Conservation (phyloP, 2,888 invertebrate genomes). For the Ditula angustiorana region DNA sequence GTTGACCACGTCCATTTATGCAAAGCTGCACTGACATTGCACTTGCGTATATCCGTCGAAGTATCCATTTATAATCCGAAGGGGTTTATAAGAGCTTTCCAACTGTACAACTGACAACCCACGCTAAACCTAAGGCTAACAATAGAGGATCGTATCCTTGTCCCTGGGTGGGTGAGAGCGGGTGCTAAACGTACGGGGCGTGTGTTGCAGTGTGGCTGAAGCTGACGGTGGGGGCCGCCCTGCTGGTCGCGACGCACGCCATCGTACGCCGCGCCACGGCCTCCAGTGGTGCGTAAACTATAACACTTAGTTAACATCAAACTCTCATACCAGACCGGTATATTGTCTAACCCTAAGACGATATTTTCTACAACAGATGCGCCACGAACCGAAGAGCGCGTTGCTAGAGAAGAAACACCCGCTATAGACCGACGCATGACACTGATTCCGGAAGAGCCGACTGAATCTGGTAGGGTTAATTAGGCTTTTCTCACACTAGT, state of each 20-base stretch:
- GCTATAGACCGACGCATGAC: conserved; percentile 74
- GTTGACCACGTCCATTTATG: too few species aligned
- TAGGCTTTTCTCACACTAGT: conserved; percentile 39
- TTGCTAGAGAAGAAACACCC: conserved; percentile 67
- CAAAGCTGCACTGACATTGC: too few species aligned
- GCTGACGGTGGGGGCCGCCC: conserved; percentile 93
- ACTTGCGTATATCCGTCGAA: too few species aligned
- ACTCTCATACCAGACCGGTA: conserved; percentile 34
- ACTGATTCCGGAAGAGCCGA: conserved; percentile 65
- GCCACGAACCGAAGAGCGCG: conserved; percentile 60
- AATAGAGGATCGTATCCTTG: neutral
- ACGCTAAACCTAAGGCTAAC: neutral
- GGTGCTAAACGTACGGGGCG: conserved; percentile 59
- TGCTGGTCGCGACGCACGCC: conserved; percentile 93
- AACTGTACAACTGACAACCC: too few species aligned
- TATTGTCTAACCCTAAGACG: conserved; percentile 46
- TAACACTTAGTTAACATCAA: conserved; percentile 35
- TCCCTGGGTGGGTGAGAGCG: conserved; percentile 1
- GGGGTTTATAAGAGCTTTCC: too few species aligned
- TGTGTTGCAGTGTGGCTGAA: conserved; percentile 95
- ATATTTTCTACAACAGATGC: conserved; percentile 59
- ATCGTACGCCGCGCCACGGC: conserved; percentile 89
- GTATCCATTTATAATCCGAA: too few species aligned
- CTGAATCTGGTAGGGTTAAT: conserved; percentile 52
- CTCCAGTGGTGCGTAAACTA: conserved; percentile 88